Base-by-base conservation (phyloP, 2,888 invertebrate species). In the Trichopria drosophilae region DNA sequence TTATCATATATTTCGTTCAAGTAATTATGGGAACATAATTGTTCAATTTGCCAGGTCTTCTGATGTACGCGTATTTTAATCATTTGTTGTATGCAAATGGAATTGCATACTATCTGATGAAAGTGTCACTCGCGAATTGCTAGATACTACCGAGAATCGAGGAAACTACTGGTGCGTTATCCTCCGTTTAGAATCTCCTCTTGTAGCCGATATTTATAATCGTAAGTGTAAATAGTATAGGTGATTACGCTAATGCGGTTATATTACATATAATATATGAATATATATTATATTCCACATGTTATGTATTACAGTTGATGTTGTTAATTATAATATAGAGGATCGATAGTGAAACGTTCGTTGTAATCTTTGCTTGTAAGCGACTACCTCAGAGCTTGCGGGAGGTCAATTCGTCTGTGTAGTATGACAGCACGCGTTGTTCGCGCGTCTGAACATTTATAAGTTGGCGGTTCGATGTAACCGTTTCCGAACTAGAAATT, bases 251-350 rank as follows among this genome's bases (percentile, higher is more conserved):
- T n/a, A n/a, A n/a, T n/a, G n/a, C n/a, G n/a, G n/a, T n/a, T n/a
- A n/a, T n/a, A n/a, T n/a, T n/a, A n/a, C n/a, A n/a, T n/a, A n/a
- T n/a, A n/a, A n/a, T n/a, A n/a, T n/a, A n/a, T n/a, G n/a, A n/a
- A n/a, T n/a, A n/a, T n/a, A n/a, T n/a, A n/a, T n/a, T n/a, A n/a
- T n/a, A n/a, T n/a, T n/a, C n/a, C n/a, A n/a, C n/a, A n/a, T n/a
- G n/a, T n/a, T n/a, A n/a, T n/a, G n/a, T 74, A 69, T 73, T 74
- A 73, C 67, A 72, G 74, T 75, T 74, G 68, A 72, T 75, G 73
- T 75, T 75, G 69, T 72, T 73, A 69, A 71, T 60, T 58, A 59
- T 72, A 66, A 66, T 53, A 44, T 69, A 66, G 51, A 45, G 29
- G 36, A 46, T 43, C 54, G 54, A 54, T 50, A 40, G 39, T 58